Base-by-base conservation (phyloP, 1,140 invertebrate species). In the Drosophila orosa region DNA sequence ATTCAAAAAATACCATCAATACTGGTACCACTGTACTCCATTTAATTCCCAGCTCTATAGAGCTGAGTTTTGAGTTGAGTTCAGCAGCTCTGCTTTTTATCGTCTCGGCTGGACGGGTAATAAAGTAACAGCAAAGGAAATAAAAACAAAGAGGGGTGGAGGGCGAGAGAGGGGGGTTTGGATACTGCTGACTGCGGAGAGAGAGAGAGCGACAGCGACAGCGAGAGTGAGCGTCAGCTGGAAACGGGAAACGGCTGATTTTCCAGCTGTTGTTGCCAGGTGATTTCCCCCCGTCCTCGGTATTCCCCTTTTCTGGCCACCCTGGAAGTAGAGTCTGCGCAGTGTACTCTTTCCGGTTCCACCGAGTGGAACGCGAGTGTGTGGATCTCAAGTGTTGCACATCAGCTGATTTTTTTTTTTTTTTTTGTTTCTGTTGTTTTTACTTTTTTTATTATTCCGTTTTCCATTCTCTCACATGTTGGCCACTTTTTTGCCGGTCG, bases 241-340 rank as follows among this genome's bases (percentile, higher is more conserved):
- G 35, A 60, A 62, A 60, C 24, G 61, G 19, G 44, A 75, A 90
- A 84, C 90, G 85, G 90, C 90, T 90, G 90, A 91, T 91, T 78
- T 91, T 91, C 90, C 90, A 91, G 90, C 90, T 91, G 90, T 87
- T 87, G 90, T 91, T 91, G 86, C 90, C 90, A 91, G 90, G 90
- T 91, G 90, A 91, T 91, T 91, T 84, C 73, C 47, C 47, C 62
- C 31, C 65, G 55, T 50, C 35, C 27, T n/a, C 48, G 9, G 19
- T 8, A 10, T 48, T 7, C 10, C 62, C 61, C 65, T 35, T 35
- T 61, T 17, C 15, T 50, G 25, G 0, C 1, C 47, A 47, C 48
- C 22, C 9, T 80, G 85, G 80, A 84, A 84, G 73, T 50, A 72
- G 63, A 89, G 84, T 59, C 76, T 87, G 83, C 83, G 84, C 74